Conservation (phyloP, 2,113 vertebrate genomes). For the Coracopsis vasa region DNA sequence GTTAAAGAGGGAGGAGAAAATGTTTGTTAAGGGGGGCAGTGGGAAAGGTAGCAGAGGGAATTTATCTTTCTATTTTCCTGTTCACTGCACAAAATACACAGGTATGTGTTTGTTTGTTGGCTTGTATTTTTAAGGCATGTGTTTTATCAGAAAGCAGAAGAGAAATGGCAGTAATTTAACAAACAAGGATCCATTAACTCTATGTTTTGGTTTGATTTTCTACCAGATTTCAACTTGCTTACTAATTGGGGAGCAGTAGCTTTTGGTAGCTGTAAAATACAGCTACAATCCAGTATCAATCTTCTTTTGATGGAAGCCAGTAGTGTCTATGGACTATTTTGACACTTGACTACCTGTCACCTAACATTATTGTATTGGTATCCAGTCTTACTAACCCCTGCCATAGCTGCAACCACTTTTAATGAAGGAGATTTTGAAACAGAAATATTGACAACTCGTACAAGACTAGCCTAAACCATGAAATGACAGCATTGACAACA, state of each 20-base stretch:
- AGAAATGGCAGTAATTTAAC: neutral
- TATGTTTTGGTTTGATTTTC: neutral
- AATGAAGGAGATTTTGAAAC: constrained; percentile 42
- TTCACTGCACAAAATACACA: neutral
- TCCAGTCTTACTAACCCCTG: constrained; percentile 18
- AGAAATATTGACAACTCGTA: constrained; percentile 57
- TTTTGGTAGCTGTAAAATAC: constrained; percentile 19
- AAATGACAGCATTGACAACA: constrained; percentile 59
- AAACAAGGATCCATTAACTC: neutral
- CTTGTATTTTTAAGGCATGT: neutral
- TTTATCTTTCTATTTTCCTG: neutral
- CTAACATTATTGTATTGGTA: neutral
- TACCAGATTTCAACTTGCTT: neutral
- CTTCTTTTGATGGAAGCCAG: neutral
- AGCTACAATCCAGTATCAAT: neutral
- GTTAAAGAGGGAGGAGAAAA: neutral
- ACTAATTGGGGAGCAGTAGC: neutral
- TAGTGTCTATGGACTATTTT: neutral
- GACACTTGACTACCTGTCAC: constrained; percentile 27
- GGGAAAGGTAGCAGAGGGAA: neutral
- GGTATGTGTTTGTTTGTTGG: neutral
- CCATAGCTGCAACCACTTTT: neutral
- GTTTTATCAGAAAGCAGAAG: neutral
- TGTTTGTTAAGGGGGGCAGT: neutral
- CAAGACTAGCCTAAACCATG: constrained; percentile 6